These are phyloP conservation scores for Lasioglossum leucozonium DNA, from an alignment of 2,888 invertebrate species.

Conservation along the genomic window DNA sequence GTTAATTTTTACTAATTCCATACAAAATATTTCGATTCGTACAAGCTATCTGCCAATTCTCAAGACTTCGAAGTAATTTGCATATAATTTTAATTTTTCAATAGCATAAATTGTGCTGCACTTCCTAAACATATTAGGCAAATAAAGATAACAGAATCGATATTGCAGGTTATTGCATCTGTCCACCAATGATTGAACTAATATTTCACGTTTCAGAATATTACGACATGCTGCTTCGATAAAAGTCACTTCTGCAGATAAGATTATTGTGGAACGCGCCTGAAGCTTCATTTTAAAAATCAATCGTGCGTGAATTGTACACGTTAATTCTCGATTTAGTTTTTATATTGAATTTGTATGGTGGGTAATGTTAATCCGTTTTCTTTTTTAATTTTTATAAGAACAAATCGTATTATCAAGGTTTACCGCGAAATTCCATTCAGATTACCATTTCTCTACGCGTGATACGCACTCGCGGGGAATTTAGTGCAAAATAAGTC, in stretches of 20 bases:
- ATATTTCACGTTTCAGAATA: not conserved
- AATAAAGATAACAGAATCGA: not conserved
- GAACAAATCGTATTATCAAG: not conserved
- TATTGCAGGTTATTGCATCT: not conserved
- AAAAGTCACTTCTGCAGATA: not conserved
- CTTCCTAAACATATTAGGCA: not conserved
- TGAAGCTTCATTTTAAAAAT: not conserved
- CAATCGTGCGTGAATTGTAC: not conserved
- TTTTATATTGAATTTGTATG: not conserved
- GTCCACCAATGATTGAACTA: not conserved
- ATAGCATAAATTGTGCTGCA: too few species aligned
- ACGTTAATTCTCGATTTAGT: not conserved
- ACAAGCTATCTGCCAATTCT: too few species aligned
- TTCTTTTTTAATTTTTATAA: not conserved
- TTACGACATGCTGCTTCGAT: not conserved
- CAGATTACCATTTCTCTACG: not conserved
- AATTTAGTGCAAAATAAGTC: slow-evolving; percentile 14
- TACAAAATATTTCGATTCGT: too few species aligned
- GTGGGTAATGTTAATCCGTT: not conserved
- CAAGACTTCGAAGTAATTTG: too few species aligned
- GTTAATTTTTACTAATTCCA: too few species aligned
- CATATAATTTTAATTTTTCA: too few species aligned
- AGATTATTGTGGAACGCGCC: not conserved
- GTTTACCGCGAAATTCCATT: not conserved
- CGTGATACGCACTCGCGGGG: not conserved